Evolutionary conservation across 2,797 vertebrate species (phyloP).

Genomic region (Chloroceryle amazona): DNA sequence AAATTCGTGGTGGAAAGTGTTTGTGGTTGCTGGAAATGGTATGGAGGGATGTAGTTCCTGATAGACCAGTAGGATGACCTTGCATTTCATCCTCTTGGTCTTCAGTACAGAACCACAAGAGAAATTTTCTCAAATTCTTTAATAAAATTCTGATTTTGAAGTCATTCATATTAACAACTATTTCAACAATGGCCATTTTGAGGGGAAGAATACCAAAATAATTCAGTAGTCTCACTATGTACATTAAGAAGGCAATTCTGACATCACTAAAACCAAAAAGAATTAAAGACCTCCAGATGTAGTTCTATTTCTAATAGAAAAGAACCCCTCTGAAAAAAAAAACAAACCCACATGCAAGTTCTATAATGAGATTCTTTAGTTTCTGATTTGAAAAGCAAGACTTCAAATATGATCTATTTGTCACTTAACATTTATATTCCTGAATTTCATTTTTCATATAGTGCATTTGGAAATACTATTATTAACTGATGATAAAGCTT

Average conservation of each 20-base stretch:
- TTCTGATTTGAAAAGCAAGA: not conserved
- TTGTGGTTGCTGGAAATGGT: rapidly evolving
- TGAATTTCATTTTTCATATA: not conserved
- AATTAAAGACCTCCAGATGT: not conserved
- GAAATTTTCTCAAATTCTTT: not conserved
- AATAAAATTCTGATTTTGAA: not conserved
- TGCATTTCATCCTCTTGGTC: not conserved
- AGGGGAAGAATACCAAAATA: not conserved
- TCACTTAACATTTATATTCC: not conserved
- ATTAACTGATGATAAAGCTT: not conserved
- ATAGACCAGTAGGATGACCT: not conserved
- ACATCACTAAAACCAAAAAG: not conserved
- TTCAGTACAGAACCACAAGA: not conserved
- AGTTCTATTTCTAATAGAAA: not conserved
- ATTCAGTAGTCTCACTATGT: not conserved
- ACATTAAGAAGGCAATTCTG: not conserved
- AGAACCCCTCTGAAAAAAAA: not conserved
- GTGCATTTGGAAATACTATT: not conserved
- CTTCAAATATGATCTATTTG: not conserved
- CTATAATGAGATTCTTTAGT: not conserved
- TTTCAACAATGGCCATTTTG: not conserved
- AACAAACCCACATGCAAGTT: not conserved
- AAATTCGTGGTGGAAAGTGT: not conserved
- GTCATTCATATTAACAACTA: not conserved
- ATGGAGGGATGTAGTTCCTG: not conserved